Conservation (phyloP, 2,113 vertebrate species). For the Halichoerus grypus region DNA sequence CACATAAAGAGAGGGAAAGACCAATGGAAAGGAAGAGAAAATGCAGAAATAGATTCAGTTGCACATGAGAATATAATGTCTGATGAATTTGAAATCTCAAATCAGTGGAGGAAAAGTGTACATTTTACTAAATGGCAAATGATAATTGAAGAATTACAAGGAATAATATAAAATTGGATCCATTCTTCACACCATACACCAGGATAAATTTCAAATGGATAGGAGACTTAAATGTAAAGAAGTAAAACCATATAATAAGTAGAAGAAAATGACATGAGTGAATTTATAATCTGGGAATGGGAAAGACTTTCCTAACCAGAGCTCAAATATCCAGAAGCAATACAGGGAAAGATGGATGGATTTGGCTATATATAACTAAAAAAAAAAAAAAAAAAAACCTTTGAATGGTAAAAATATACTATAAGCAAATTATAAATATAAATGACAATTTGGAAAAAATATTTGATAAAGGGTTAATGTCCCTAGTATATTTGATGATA, state of each 20-base stretch:
- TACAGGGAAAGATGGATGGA: neutral
- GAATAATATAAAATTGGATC: neutral
- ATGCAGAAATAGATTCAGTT: neutral
- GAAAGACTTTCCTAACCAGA: neutral
- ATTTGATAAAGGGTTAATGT: neutral
- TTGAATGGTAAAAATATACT: neutral
- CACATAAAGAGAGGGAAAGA: neutral
- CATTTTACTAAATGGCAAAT: neutral
- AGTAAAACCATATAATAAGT: neutral
- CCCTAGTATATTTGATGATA: neutral
- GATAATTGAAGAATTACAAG: neutral
- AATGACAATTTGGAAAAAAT: neutral
- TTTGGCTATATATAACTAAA: neutral
- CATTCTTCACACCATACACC: neutral
- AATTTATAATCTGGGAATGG: neutral
- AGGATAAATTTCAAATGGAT: slow-evolving; percentile 13
- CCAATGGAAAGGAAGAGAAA: neutral
- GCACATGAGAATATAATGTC: neutral
- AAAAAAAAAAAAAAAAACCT: neutral
- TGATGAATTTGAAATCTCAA: neutral
- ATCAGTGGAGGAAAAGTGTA: neutral
- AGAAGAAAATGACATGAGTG: neutral
- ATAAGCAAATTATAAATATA: neutral
- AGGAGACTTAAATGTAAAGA: neutral
- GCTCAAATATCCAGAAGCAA: neutral